These are phyloP conservation scores for Clarias platycephalus DNA, from an alignment of 2,797 vertebrate species.

Conservation along the genomic window DNA sequence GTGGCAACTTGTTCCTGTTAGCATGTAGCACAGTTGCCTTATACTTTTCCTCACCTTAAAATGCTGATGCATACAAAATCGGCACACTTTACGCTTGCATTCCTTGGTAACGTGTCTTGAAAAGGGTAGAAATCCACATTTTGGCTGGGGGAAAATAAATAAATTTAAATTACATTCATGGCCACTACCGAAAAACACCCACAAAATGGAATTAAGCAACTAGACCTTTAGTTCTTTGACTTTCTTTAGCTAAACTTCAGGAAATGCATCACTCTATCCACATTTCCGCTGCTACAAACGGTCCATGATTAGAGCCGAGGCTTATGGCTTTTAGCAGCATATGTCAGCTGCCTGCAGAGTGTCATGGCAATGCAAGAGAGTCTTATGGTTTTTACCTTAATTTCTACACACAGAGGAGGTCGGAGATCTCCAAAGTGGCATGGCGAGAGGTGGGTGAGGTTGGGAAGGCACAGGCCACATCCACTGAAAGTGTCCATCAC, in stretches of 20 bases:
- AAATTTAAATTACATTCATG: neutral
- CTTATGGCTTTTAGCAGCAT: neutral
- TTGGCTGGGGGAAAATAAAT: slow-evolving; percentile 75
- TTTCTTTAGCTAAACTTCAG: neutral
- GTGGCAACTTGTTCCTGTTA: neutral
- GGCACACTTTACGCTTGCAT: slow-evolving; percentile 90
- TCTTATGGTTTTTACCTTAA: slow-evolving; percentile 78
- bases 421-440: slow-evolving; percentile 79
- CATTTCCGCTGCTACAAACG: neutral
- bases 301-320: too few relatives aligned
- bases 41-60: slow-evolving; percentile 81
- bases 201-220: neutral
- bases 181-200: neutral
- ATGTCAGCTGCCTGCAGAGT: neutral
- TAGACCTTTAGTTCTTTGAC: neutral
- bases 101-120: slow-evolving; percentile 88
- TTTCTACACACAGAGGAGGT: slow-evolving; percentile 92
- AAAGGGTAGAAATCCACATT: slow-evolving; percentile 94
- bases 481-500: slow-evolving; percentile 95
- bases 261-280: neutral
- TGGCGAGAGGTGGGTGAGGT: slow-evolving; percentile 85
- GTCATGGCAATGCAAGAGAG: too few relatives aligned
- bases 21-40: neutral
- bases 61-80: slow-evolving; percentile 98
- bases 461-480: slow-evolving; percentile 93